A percentile compares a stretch with the other conserved stretches of the same genome.
Evolutionary conservation across 2,888 invertebrate genomes (phyloP).

Genomic region (Eudasyphora cyanicolor): DNA sequence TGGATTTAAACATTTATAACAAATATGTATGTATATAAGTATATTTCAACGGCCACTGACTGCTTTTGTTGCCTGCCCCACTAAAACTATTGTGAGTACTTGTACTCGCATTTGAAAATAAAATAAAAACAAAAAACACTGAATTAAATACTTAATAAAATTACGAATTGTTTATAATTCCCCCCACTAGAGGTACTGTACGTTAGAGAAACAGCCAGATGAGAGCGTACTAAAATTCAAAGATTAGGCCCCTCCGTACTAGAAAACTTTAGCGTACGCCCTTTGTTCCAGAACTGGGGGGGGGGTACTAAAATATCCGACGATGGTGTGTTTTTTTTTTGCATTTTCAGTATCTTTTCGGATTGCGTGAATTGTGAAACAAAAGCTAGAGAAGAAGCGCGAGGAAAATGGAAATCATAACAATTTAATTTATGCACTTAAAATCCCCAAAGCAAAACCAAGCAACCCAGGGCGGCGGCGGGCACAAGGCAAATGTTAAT

Average conservation of each 20-base stretch:
- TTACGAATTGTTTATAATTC: slow-evolving; percentile 27
- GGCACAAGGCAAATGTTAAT: slow-evolving; percentile 39
- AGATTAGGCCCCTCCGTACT: neutral
- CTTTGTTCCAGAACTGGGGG: no score
- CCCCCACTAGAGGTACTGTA: neutral
- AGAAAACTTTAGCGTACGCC: no score
- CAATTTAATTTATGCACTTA: slow-evolving; percentile 45
- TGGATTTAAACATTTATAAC: neutral
- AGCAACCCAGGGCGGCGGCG: no score
- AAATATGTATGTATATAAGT: neutral
- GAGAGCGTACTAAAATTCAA: slow-evolving; percentile 8
- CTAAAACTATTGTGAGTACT: no score
- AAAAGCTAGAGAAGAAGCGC: neutral
- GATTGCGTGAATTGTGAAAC: slow-evolving; percentile 50
- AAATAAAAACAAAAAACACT: neutral
- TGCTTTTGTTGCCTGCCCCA: neutral
- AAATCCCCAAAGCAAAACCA: neutral
- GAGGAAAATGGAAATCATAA: slow-evolving; percentile 40
- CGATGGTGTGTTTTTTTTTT: neutral
- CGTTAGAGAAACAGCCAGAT: neutral
- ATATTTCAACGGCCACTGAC: neutral
- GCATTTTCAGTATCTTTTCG: slow-evolving; percentile 17
- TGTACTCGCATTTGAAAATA: neutral
- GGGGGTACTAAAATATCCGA: neutral
- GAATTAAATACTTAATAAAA: slow-evolving; percentile 43